These are phyloP conservation scores for Crax fasciolata DNA, from an alignment of 2,797 vertebrate genomes.

Conservation along the genomic window DNA sequence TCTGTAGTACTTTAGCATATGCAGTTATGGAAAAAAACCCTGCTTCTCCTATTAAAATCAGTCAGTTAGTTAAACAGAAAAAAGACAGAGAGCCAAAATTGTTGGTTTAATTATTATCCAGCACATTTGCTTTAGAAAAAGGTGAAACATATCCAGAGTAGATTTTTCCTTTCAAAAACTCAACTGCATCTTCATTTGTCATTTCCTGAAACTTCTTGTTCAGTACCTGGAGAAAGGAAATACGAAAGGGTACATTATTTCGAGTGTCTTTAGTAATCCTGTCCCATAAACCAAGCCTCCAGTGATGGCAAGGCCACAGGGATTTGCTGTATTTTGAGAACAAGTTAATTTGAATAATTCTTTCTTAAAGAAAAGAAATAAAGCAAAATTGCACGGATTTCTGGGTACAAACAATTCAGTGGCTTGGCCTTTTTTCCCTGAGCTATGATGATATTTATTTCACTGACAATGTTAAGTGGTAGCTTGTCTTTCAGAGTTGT, in stretches of 20 bases:
- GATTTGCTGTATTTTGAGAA: background rate
- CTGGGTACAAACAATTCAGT: background rate
- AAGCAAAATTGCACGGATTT: background rate
- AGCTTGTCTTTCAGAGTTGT: background rate
- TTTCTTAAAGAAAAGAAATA: background rate
- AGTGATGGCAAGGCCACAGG: background rate
- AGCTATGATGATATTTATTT: background rate
- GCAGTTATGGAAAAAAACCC: background rate
- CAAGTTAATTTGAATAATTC: background rate
- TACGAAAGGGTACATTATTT: constrained; percentile 28
- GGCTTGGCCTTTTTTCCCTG: background rate
- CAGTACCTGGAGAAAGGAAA: constrained; percentile 82
- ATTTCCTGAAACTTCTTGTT: constrained; percentile 81
- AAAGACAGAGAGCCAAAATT: background rate
- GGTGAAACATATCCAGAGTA: constrained; percentile 70
- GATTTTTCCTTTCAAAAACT: constrained; percentile 83
- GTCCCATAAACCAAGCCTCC: background rate
- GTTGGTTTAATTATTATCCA: constrained; percentile 45
- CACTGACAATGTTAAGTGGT: background rate
- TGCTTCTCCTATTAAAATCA: background rate
- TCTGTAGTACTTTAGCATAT: background rate
- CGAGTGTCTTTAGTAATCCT: background rate
- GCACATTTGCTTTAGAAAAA: constrained; percentile 29
- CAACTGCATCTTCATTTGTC: constrained; percentile 71
- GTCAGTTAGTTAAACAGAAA: background rate